Conservation (phyloP, 1,140 invertebrate species). For the Cylas formicarius region DNA sequence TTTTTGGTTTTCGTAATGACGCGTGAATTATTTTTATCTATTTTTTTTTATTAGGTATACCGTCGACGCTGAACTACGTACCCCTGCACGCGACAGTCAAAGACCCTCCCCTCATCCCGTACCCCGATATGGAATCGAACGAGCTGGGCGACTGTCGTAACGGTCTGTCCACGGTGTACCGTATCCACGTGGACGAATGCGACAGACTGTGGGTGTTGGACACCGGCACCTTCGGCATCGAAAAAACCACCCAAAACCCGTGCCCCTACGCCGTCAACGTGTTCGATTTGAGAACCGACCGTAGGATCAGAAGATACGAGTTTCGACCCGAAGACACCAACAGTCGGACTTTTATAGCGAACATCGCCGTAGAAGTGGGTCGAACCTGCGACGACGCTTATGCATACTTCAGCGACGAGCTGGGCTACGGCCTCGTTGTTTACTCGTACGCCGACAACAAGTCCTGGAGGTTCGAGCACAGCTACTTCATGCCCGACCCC, state of each 20-base stretch:
- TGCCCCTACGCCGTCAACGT: slow-evolving; percentile 68
- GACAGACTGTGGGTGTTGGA: slow-evolving; percentile 74
- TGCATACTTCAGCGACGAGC: slow-evolving; percentile 74
- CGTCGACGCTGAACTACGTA: slow-evolving; percentile 72
- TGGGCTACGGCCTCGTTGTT: slow-evolving; percentile 70
- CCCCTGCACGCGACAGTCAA: slow-evolving; percentile 53
- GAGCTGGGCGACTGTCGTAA: slow-evolving; percentile 63
- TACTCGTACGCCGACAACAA: slow-evolving; percentile 68
- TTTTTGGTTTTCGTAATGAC: not conserved
- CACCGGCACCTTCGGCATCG: slow-evolving; percentile 70
- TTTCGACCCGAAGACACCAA: slow-evolving; percentile 65
- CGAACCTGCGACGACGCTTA: slow-evolving; percentile 66
- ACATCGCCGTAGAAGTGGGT: slow-evolving; percentile 71
- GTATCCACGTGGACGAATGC: slow-evolving; percentile 64
- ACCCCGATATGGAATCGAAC: slow-evolving; percentile 67
- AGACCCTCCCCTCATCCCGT: slow-evolving; percentile 66
- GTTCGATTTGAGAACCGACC: slow-evolving; percentile 66
- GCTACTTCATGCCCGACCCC: slow-evolving; percentile 73
- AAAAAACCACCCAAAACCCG: slow-evolving; percentile 56
- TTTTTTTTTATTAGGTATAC: slow-evolving; percentile 73
- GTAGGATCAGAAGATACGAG: slow-evolving; percentile 57
- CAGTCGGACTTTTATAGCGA: slow-evolving; percentile 70
- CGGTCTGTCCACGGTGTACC: slow-evolving; percentile 67
- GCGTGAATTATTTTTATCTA: slow-evolving; percentile 5
- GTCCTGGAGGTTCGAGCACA: slow-evolving; percentile 69